Percentiles rank a stretch among this genome's conserved stretches.
phyloP scores from a whole-genome alignment of 2,113 vertebrate genomes.

The Echinops telfairi region DNA sequence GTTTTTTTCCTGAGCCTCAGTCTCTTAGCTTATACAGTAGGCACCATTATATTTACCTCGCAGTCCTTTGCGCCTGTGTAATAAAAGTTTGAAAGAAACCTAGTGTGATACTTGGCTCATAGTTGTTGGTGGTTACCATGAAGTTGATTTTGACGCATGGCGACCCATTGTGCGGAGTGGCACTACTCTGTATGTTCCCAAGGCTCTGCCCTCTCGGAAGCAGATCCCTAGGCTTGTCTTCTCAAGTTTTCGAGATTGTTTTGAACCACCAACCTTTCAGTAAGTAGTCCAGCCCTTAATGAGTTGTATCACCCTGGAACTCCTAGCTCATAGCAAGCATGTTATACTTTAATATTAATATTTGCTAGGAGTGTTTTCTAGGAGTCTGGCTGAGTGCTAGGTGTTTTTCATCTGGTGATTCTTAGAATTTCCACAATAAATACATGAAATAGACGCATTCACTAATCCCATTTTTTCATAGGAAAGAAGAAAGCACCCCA shows the following conservation, averaged over 20 bases:
- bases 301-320: not conserved
- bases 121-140: not conserved
- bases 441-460: not conserved
- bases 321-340: not conserved
- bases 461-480: not conserved
- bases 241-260: not conserved
- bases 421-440: not conserved
- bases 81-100: not conserved
- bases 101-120: not conserved
- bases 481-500: not conserved
- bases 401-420: not conserved
- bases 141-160: not conserved
- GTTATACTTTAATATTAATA: not conserved
- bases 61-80: not conserved
- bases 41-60: not conserved
- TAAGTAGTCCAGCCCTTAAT: not conserved
- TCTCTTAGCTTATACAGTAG: constrained; percentile 12
- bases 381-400: not conserved
- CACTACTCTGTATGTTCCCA: not conserved
- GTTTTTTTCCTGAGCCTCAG: not conserved
- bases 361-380: constrained; percentile 2
- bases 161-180: not conserved
- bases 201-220: not conserved
- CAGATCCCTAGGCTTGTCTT: not conserved
- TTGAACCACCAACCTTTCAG: not conserved